phyloP scores from a whole-genome alignment of 2,888 invertebrate genomes.

The Papilio demoleus region DNA sequence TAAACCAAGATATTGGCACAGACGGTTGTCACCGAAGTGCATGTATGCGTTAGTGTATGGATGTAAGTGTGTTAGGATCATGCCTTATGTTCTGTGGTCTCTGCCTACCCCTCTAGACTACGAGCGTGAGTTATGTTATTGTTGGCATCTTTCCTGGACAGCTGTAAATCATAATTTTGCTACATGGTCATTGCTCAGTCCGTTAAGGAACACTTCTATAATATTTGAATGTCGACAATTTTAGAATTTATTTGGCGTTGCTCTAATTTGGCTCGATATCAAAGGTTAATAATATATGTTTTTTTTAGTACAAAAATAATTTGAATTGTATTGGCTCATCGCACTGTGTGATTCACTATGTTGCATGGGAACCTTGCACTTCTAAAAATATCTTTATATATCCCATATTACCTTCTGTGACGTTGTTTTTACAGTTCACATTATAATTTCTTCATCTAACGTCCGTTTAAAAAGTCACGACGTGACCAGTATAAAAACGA shows the following conservation, averaged over 20 bases:
- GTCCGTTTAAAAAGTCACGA: neutral
- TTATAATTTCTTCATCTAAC: neutral
- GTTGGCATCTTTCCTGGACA: neutral
- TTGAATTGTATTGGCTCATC: neutral
- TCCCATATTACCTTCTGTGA: neutral
- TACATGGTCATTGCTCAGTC: neutral
- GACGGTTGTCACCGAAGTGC: no score
- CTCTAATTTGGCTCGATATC: slow-evolving; percentile 2
- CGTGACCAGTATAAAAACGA: slow-evolving; percentile 23
- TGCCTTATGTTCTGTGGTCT: no score
- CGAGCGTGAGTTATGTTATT: no score
- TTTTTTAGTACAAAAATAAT: no score
- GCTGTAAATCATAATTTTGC: neutral
- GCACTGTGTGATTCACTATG: neutral
- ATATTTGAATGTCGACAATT: slow-evolving; percentile 1
- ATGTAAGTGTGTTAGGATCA: no score
- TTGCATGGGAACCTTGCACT: neutral
- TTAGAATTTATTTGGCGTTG: slow-evolving; percentile 10
- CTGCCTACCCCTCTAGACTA: no score
- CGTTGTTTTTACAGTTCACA: neutral
- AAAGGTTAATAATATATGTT: neutral
- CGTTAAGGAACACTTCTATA: slow-evolving; percentile 15
- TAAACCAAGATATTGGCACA: no score
- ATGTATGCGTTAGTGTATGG: no score
- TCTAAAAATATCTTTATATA: no score